Evolutionary conservation across 2,888 invertebrate species (phyloP).

Genomic region (Diplolepis rosae): DNA sequence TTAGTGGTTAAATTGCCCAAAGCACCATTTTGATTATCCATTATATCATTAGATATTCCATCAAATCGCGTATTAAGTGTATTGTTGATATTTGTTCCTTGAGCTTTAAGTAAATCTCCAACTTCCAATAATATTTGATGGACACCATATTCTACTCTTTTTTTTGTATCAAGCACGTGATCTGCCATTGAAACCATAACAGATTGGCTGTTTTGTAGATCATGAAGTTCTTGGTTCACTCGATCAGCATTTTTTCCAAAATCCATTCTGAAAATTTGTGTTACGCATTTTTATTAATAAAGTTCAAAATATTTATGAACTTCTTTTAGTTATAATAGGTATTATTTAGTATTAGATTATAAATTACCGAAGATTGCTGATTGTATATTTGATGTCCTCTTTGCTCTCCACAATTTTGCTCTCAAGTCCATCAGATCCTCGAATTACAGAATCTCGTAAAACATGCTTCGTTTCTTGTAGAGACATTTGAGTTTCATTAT

Average conservation of each 20-base stretch:
- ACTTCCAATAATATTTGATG: slow-evolving; percentile 87
- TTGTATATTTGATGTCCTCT: slow-evolving; percentile 30
- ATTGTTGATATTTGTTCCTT: slow-evolving; percentile 80
- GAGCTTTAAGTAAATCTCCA: slow-evolving; percentile 80
- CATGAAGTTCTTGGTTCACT: slow-evolving; percentile 70
- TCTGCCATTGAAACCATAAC: slow-evolving; percentile 89
- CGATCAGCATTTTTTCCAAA: slow-evolving; percentile 62
- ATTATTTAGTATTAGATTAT: not conserved
- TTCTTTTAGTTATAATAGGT: too few species aligned
- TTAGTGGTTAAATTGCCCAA: slow-evolving; percentile 84
- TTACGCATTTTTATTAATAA: not conserved
- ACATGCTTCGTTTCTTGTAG: slow-evolving; percentile 76
- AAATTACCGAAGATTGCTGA: slow-evolving; percentile 14
- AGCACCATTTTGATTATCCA: slow-evolving; percentile 83
- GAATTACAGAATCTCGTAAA: slow-evolving; percentile 65
- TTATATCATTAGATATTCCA: slow-evolving; percentile 80
- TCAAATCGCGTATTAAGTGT: slow-evolving; percentile 83
- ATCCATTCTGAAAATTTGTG: slow-evolving; percentile 59
- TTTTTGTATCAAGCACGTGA: slow-evolving; percentile 88
- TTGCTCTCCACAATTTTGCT: slow-evolving; percentile 76
- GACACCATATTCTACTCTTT: slow-evolving; percentile 88
- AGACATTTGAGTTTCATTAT: slow-evolving; percentile 79
- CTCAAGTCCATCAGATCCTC: slow-evolving; percentile 74
- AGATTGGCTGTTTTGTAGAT: slow-evolving; percentile 83
- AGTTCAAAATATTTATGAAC: too few species aligned